These are phyloP conservation scores for Nothoprocta perdicaria DNA, from an alignment of 2,113 vertebrate species.

Conservation along the genomic window DNA sequence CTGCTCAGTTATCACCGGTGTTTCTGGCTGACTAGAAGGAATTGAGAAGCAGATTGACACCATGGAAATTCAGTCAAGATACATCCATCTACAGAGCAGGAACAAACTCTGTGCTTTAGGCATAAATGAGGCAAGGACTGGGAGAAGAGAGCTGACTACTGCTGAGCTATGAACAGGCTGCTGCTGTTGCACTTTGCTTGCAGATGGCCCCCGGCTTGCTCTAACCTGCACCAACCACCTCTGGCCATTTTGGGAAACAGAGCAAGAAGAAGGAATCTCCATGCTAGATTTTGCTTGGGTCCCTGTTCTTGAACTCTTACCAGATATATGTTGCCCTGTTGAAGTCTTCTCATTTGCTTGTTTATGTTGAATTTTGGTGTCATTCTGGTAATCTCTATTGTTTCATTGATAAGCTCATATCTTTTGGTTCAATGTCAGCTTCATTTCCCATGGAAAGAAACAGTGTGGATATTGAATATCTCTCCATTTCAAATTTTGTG, in stretches of 20 bases:
- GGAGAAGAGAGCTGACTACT: fast-evolving
- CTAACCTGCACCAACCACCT: not conserved
- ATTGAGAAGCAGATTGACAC: not conserved
- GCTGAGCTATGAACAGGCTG: not conserved
- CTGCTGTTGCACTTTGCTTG: not conserved
- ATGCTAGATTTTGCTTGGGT: not conserved
- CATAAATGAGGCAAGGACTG: not conserved
- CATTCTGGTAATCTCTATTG: not conserved
- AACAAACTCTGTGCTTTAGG: not conserved
- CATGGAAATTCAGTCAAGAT: constrained; percentile 10
- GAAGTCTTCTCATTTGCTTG: not conserved
- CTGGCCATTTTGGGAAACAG: not conserved
- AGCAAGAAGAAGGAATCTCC: not conserved
- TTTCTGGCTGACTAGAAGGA: not conserved
- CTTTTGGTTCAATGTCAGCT: not conserved
- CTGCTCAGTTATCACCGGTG: not conserved
- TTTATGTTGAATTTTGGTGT: not conserved
- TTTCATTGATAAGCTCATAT: not conserved
- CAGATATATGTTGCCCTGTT: not conserved
- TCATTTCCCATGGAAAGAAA: not conserved
- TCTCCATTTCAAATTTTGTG: not conserved
- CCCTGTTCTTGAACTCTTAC: not conserved
- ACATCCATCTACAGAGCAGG: not conserved
- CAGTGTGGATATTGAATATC: not conserved
- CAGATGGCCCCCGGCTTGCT: not conserved